Conservation (phyloP, 2,888 invertebrate genomes). For the Pelosia muscerda region DNA sequence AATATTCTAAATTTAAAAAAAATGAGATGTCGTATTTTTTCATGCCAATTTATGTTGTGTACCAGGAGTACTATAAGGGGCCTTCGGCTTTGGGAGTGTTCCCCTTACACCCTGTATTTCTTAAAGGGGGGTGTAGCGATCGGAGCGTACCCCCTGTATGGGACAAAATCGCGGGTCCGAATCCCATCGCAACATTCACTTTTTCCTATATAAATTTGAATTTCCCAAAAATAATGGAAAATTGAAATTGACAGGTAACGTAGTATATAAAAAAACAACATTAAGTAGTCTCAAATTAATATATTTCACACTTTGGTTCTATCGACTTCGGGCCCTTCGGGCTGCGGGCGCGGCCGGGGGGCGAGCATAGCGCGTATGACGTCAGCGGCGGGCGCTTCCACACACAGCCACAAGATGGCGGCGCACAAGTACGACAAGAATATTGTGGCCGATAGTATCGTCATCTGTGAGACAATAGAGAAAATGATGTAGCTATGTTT, state of each 20-base stretch:
- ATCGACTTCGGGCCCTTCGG: not conserved
- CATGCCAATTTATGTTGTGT: too few relatives aligned
- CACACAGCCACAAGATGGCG: constrained; percentile 61
- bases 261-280: not conserved
- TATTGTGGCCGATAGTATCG: constrained; percentile 59
- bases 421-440: constrained; percentile 64
- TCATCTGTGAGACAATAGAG: constrained; percentile 52
- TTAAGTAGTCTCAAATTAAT: not conserved
- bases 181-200: too few relatives aligned
- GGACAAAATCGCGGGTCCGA: too few relatives aligned
- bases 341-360: not conserved
- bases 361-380: constrained; percentile 49
- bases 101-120: too few relatives aligned
- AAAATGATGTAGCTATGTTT: not conserved
- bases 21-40: too few relatives aligned
- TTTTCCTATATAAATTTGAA: too few relatives aligned
- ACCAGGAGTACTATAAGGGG: too few relatives aligned
- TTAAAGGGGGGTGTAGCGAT: too few relatives aligned
- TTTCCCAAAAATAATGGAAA: not conserved
- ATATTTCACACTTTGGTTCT: constrained; percentile 16
- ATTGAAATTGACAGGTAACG: not conserved
- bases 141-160: too few relatives aligned
- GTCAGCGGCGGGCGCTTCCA: constrained; percentile 66
- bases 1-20: too few relatives aligned
- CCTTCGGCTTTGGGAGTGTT: too few relatives aligned